Evolutionary conservation across 2,888 invertebrate genomes (phyloP), one percentile per base, ranked within the genome.

Genomic region (Tenthredo amoena): DNA sequence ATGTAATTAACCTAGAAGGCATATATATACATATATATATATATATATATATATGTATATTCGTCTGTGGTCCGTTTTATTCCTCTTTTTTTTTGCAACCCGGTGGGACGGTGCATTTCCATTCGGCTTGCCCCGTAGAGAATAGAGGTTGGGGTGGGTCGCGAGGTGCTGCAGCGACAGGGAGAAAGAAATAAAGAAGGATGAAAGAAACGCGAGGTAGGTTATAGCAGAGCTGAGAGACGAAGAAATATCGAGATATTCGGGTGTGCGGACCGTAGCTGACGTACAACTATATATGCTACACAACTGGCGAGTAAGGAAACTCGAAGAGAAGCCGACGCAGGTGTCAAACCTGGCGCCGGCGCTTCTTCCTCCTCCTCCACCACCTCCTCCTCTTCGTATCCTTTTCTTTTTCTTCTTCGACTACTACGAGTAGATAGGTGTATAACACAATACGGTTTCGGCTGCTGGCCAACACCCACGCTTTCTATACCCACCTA

Each of bases 331-430:
- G 55, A 77, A 55, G 81, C 26, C 7, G 21, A 81, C 37, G 40
- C 83, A 83, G 83, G 83, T 83, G 83, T 83, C 68, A 83, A 83
- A 83, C 68, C 47, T 83, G 83, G 83, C 83, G 83, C 83, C 83
- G 83, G 83, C 83, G 83, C 83, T 62, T 77, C 26, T 76, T 47
- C 47, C 26, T 43, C 9, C 15, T 76, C 47, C 12, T 74, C 37
- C 9, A 10, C 74, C 34, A 40, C n/a, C 40, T 72, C 40, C 9
- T 65, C 10, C 31, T 65, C 31, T 65, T 31, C 31, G 9, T 31
- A 2, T 65, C 31, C 31, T 72, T 7, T 62, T 62, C 12, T 26
- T 62, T 21, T 26, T 62, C 15, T 71, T 71, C 2, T 34, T 18
- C 71, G 47, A 47, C 47, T 47, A 47, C 4, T 47, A 47, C 4